A percentile compares a stretch with the other conserved stretches of the same genome.
Evolutionary conservation across 1,140 invertebrate species (phyloP).

Genomic region (Drosophila biarmipes): DNA sequence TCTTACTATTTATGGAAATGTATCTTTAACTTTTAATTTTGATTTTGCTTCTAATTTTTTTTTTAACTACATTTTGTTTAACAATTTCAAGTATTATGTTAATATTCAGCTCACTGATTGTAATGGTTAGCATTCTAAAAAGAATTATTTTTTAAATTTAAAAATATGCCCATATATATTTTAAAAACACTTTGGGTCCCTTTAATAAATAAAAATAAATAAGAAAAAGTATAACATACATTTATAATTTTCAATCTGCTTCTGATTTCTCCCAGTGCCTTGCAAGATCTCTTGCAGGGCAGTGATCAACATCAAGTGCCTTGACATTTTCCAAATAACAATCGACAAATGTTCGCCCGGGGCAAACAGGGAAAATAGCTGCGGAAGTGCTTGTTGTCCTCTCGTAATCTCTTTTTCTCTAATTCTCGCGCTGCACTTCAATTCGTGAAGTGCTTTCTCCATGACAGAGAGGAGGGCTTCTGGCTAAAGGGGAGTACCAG

Average conservation of each 20-base stretch:
- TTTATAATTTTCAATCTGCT: background rate
- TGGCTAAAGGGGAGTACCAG: background rate
- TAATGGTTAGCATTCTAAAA: too few species aligned
- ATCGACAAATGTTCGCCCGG: constrained; percentile 23
- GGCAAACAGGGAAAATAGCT: constrained; percentile 14
- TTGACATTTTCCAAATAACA: constrained; percentile 62
- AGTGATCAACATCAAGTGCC: constrained; percentile 57
- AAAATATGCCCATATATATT: too few species aligned
- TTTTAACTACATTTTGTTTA: too few species aligned
- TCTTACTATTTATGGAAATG: too few species aligned
- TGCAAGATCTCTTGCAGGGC: constrained; percentile 13
- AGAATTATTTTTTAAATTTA: too few species aligned
- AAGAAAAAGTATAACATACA: background rate
- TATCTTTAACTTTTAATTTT: too few species aligned
- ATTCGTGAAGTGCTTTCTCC: constrained; percentile 22
- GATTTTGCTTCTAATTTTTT: too few species aligned
- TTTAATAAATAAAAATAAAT: background rate
- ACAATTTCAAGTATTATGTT: too few species aligned
- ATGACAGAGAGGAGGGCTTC: background rate
- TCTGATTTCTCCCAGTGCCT: constrained; percentile 6
- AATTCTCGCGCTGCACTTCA: constrained; percentile 12
- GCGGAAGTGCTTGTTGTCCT: constrained; percentile 18
- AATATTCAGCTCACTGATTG: too few species aligned
- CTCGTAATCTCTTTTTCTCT: constrained; percentile 13
- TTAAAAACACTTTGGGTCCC: too few species aligned